A percentile compares a stretch with the other conserved stretches of the same genome.
Conservation (phyloP, 2,888 invertebrate genomes). For the Eretmocerus hayati region DNA sequence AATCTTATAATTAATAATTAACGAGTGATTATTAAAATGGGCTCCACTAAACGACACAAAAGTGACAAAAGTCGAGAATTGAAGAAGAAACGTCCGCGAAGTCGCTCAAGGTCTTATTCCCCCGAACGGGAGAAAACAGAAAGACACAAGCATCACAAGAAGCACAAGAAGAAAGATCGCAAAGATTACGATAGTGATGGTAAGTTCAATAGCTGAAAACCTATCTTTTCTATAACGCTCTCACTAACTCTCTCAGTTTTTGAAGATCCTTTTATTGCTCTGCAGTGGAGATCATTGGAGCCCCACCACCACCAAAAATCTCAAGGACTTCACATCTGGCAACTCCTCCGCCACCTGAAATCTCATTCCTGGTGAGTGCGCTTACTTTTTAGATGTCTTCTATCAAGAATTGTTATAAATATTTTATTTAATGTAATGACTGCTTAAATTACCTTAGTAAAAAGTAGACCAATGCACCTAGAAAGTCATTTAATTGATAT, state of each 20-base stretch:
- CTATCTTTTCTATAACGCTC: neutral
- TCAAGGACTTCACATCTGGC: conserved; percentile 38
- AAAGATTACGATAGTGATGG: conserved; percentile 46
- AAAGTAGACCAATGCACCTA: no score
- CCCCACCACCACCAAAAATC: conserved; percentile 46
- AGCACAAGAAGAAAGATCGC: conserved; percentile 44
- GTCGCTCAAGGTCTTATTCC: conserved; percentile 51
- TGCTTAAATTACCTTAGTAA: no score
- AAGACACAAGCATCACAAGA: conserved; percentile 45
- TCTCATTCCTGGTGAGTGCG: conserved; percentile 29
- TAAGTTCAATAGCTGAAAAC: conserved; percentile 25
- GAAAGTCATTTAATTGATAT: no score
- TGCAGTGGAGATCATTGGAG: conserved; percentile 42
- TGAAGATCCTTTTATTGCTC: conserved; percentile 21
- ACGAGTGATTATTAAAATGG: conserved; percentile 56
- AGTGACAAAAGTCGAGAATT: conserved; percentile 52
- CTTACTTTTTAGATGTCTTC: no score
- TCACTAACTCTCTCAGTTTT: conserved; percentile 18
- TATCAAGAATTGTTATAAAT: no score
- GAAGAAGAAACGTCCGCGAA: conserved; percentile 63
- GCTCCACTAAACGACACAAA: conserved; percentile 65
- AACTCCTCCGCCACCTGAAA: conserved; percentile 41
- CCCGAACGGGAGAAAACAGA: conserved; percentile 40
- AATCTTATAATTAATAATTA: no score
- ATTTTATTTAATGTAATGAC: no score